Conservation (phyloP, 2,113 vertebrate species). For the Ibidorhyncha struthersii region DNA sequence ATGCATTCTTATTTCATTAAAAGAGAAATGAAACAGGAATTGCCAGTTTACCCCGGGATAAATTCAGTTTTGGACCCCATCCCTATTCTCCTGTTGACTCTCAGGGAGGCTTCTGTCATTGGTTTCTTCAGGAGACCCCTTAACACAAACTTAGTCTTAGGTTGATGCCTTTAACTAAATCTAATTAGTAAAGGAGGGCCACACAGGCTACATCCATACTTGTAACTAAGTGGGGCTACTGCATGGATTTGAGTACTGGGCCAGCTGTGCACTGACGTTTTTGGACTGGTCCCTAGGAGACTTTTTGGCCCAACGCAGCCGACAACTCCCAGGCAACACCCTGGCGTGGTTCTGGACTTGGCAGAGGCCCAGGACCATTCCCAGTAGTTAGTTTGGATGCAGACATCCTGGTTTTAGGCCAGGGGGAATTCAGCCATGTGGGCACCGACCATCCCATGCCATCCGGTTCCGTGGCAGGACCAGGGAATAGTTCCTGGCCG, state of each 20-base stretch:
- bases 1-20: not conserved
- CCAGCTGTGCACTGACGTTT: not conserved
- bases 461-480: not conserved
- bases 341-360: not conserved
- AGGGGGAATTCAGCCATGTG: not conserved
- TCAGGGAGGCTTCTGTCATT: not conserved
- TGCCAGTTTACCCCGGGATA: not conserved
- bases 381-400: not conserved
- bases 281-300: not conserved
- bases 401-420: not conserved
- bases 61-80: not conserved
- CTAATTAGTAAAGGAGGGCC: not conserved
- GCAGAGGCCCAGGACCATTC: not conserved
- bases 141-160: not conserved
- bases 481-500: not conserved
- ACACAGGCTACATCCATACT: not conserved
- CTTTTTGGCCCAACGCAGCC: not conserved
- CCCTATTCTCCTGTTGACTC: not conserved
- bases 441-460: not conserved
- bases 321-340: not conserved
- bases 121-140: not conserved
- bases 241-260: not conserved
- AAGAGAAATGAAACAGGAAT: not conserved
- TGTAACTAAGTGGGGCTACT: not conserved
- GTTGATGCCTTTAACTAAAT: not conserved